Evolutionary conservation across 2,797 vertebrate species (phyloP).

Genomic region (Leptodactylus fallax): DNA sequence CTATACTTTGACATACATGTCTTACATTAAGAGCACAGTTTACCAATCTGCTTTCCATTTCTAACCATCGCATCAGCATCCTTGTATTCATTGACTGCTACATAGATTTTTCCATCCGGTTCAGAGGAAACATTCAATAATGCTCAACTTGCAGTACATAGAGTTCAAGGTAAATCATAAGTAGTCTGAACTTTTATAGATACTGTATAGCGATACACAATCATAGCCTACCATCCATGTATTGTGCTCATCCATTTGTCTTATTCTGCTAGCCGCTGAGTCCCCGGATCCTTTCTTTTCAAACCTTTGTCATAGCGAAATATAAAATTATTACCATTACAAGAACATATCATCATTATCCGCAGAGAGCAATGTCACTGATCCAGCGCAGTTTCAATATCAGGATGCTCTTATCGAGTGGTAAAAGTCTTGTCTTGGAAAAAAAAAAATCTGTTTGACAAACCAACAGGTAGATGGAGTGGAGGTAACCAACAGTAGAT

Average conservation of each 20-base stretch:
- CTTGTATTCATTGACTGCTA: background rate
- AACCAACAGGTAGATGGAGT: no score
- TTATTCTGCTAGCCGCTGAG: background rate
- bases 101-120: constrained; percentile 8
- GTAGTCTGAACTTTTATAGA: background rate
- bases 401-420: no score
- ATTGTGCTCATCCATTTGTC: background rate
- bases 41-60: background rate
- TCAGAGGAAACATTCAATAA: constrained; percentile 9
- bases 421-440: background rate
- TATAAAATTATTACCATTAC: background rate
- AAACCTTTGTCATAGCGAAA: background rate
- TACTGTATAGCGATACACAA: background rate
- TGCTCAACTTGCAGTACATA: background rate
- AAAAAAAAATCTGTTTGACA: no score
- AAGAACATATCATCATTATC: background rate
- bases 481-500: no score
- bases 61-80: background rate
- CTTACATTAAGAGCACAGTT: background rate
- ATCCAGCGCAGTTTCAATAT: background rate
- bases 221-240: background rate
- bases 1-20: background rate
- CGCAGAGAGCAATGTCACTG: background rate
- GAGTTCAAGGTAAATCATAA: constrained; percentile 12
- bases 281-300: background rate